Percentiles rank a stretch among this genome's conserved stretches.
These are phyloP conservation scores for Ctenodactylus gundi DNA, from an alignment of 2,113 vertebrate species.

Conservation along the genomic window DNA sequence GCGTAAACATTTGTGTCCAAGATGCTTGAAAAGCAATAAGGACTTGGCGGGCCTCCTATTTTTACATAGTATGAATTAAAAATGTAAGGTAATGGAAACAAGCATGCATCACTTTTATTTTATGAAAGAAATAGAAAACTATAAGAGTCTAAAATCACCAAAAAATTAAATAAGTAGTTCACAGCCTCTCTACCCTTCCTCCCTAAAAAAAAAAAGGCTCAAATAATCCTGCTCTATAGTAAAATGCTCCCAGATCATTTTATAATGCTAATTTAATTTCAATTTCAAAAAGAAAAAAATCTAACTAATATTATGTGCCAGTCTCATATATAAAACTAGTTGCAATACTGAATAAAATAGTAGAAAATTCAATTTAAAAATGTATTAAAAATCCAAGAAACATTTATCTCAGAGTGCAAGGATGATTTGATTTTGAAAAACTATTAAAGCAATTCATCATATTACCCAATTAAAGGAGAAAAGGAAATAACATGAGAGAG, in stretches of 20 bases:
- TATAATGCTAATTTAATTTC: not conserved
- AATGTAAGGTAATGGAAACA: too few species aligned
- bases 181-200: not conserved
- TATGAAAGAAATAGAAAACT: not conserved
- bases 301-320: not conserved
- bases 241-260: not conserved
- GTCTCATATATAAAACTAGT: not conserved
- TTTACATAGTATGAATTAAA: not conserved
- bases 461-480: not conserved
- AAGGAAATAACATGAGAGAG: not conserved
- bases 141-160: not conserved
- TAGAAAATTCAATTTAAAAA: not conserved
- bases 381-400: not conserved
- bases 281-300: not conserved
- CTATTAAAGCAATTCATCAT: conserved; percentile 26
- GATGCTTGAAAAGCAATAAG: not conserved
- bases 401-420: not conserved
- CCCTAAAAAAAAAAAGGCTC: not conserved
- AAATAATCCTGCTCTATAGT: not conserved
- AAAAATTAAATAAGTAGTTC: not conserved
- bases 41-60: not conserved
- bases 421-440: conserved; percentile 48
- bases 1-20: accelerated
- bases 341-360: conserved; percentile 27
- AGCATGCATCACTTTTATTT: not conserved